phyloP scores from a whole-genome alignment of 2,888 invertebrate genomes.

The Helicoverpa assulta region DNA sequence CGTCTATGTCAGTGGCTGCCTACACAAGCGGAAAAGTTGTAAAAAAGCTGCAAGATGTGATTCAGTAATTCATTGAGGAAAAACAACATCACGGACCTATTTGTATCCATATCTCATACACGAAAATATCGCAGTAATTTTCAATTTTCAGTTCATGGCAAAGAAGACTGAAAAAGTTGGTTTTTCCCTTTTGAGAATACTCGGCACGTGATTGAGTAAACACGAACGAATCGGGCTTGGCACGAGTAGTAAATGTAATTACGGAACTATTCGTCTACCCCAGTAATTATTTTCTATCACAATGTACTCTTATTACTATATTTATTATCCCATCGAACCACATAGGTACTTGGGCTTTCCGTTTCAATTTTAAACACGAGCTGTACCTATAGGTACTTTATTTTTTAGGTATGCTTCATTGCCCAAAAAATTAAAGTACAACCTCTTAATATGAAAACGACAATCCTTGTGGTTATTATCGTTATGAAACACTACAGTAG shows the following conservation, averaged over 20 bases:
- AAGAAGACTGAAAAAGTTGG: constrained; percentile 25
- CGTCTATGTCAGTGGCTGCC: too few relatives aligned
- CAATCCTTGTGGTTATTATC: constrained; percentile 14
- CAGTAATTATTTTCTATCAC: constrained; percentile 25
- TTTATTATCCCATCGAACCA: too few relatives aligned
- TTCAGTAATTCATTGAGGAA: constrained; percentile 6
- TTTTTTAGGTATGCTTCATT: too few relatives aligned
- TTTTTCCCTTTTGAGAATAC: constrained; percentile 24
- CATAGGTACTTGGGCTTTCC: too few relatives aligned
- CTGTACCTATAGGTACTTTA: too few relatives aligned
- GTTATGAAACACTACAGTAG: constrained; percentile 12
- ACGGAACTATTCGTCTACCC: constrained; percentile 26
- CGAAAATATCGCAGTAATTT: background rate
- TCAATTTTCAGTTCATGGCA: constrained; percentile 26
- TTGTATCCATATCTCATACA: background rate
- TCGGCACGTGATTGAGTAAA: constrained; percentile 32
- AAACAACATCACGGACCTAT: background rate
- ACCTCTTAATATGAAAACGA: background rate
- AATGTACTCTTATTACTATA: background rate
- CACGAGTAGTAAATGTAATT: constrained; percentile 22
- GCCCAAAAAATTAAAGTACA: background rate
- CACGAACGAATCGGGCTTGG: constrained; percentile 20
- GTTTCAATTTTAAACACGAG: background rate
- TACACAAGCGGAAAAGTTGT: too few relatives aligned
- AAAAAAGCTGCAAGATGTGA: background rate